These are phyloP conservation scores for Heliconius ethilla DNA, from an alignment of 2,888 invertebrate species.

Conservation along the genomic window DNA sequence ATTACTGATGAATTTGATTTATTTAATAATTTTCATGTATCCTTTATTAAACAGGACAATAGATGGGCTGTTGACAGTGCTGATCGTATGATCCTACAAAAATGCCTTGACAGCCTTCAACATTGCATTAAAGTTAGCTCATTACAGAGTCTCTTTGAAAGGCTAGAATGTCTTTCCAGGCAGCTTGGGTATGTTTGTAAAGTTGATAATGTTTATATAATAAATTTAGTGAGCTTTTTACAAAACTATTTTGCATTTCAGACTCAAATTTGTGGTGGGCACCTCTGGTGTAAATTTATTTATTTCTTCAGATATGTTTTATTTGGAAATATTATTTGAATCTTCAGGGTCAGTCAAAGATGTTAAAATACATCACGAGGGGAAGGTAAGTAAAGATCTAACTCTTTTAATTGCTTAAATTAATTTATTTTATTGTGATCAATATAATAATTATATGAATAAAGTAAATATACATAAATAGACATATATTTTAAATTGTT, in stretches of 20 bases:
- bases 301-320: conserved; percentile 98
- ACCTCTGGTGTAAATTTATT: conserved; percentile 91
- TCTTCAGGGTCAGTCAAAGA: conserved; percentile 92
- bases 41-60: conserved; percentile 85
- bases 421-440: background rate
- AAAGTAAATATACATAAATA: background rate
- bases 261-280: conserved; percentile 93
- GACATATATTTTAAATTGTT: background rate
- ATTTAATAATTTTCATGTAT: conserved; percentile 26
- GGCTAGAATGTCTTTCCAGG: conserved; percentile 93
- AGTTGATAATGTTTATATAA: background rate
- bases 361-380: conserved; percentile 95
- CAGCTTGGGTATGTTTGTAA: conserved; percentile 87
- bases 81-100: conserved; percentile 92
- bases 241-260: conserved; percentile 58
- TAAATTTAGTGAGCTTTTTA: background rate
- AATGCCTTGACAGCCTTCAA: conserved; percentile 94
- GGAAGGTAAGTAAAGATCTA: conserved; percentile 82
- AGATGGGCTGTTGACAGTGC: conserved; percentile 92
- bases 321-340: conserved; percentile 94
- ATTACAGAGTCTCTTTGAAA: conserved; percentile 94
- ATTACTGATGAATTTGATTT: too few relatives aligned
- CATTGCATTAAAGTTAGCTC: conserved; percentile 97
- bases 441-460: background rate
- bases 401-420: conserved; percentile 2